Base-by-base conservation (phyloP, 1,140 invertebrate species). In the Tachypleus tridentatus region DNA sequence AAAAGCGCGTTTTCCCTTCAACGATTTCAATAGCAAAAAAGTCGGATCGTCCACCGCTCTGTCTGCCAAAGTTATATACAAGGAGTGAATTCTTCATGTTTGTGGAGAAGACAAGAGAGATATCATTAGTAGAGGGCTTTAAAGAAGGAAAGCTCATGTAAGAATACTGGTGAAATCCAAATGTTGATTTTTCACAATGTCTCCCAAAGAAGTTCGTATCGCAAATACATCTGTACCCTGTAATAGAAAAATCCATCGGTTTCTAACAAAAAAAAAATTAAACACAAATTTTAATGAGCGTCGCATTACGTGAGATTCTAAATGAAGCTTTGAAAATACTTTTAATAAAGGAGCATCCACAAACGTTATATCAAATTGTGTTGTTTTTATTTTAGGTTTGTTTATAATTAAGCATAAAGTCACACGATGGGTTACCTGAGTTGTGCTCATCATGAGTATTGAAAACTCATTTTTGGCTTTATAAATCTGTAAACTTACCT, bases 21-120 rank as follows among this genome's bases (percentile, higher is more conserved):
- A 93, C 80, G 60, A 97, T 74, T 77, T 97, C 91, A 56, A 97
- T 81, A 0, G 93, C 91, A 50, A 97, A 83, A 74, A 96, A 97
- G 74, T 96, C 92, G 0, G 91, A 93, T 69, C 91, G 79, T 4
- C 91, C 91, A 49, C 90, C 88, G 57, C 83, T 88, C 73, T 89
- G 88, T 0, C 84, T 78, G 3, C 91, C 92, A 72, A 88, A 95
- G 70, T 95, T 96, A 76, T 96, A 97, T 0, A 94, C 79, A 0
- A 97, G 76, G 5, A 97, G 78, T 3, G 90, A 85, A 75, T 94
- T 85, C 0, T 84, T 82, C 75, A 93, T 93, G 0, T 87, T 90
- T 0, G 93, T 97, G 8, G 93, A 88, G 76, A 97, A 95, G 47
- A 89, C 85, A 49, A 96, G 85, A 0, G 90, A 88, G 61, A 95